Evolutionary conservation across 2,797 vertebrate species (phyloP).

Genomic region (Enteromius mattozi): DNA sequence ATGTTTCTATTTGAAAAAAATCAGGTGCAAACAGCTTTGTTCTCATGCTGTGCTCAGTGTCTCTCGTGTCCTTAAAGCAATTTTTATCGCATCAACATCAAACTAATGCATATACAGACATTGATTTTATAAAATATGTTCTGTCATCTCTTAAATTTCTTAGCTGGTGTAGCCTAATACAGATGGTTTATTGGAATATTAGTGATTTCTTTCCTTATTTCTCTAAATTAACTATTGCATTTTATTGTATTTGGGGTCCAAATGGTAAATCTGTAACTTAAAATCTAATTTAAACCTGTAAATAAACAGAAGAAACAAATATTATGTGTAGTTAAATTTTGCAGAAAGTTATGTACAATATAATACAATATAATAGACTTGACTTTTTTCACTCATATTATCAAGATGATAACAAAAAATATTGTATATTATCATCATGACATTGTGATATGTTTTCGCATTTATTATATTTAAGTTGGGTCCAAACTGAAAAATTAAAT

Average conservation of each 20-base stretch:
- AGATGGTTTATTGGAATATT: neutral
- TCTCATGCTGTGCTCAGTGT: neutral
- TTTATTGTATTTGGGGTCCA: neutral
- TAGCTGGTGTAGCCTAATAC: neutral
- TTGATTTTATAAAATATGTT: conserved; percentile 5
- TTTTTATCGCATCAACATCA: conserved; percentile 8
- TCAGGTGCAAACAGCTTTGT: neutral
- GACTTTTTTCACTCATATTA: neutral
- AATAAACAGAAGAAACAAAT: neutral
- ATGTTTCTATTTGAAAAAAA: neutral
- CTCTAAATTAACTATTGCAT: neutral
- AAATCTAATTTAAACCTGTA: neutral
- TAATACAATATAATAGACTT: neutral
- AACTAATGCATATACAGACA: conserved; percentile 14
- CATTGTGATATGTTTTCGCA: no score
- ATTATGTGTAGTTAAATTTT: neutral
- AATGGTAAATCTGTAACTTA: neutral
- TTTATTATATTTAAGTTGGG: no score
- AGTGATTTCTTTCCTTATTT: neutral
- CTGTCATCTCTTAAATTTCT: neutral
- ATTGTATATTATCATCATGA: no score
- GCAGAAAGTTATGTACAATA: neutral
- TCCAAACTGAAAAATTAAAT: no score
- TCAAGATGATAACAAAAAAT: neutral
- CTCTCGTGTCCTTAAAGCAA: neutral